Conservation (phyloP, 2,113 vertebrate genomes). For the Aythya baeri region DNA sequence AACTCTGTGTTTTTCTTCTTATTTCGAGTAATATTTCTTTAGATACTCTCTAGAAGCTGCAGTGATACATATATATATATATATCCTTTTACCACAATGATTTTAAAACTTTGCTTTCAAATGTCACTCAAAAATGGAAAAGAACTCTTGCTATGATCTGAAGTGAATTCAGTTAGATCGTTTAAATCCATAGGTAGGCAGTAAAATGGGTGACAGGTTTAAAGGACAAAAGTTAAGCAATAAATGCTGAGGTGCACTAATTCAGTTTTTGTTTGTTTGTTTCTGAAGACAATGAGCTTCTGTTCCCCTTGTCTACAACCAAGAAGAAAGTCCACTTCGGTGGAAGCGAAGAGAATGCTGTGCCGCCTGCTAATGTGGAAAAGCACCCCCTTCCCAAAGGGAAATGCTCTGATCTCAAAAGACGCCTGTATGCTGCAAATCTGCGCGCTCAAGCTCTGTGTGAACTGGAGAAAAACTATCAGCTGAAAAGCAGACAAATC, state of each 20-base stretch:
- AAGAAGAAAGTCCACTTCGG: constrained; percentile 90
- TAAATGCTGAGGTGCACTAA: not conserved
- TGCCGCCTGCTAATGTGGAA: constrained; percentile 32
- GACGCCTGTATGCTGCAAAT: constrained; percentile 83
- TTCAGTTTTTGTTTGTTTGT: constrained; percentile 39
- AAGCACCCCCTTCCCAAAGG: constrained; percentile 25
- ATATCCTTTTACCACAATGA: not conserved
- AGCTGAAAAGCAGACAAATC: constrained; percentile 86
- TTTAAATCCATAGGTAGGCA: not conserved
- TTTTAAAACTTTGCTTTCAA: not conserved
- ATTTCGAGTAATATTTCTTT: not conserved
- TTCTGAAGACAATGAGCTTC: constrained; percentile 69
- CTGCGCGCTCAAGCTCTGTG: constrained; percentile 80
- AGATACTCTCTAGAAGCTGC: not conserved
- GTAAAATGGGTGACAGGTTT: not conserved
- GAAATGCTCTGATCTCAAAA: constrained; percentile 77
- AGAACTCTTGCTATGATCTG: not conserved
- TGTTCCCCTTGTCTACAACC: constrained; percentile 70
- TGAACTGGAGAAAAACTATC: constrained; percentile 83
- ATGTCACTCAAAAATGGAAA: not conserved
- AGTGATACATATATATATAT: not conserved
- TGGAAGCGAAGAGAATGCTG: constrained; percentile 83
- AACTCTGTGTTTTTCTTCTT: not conserved
- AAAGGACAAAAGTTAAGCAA: not conserved
- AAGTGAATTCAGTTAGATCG: not conserved